These are phyloP conservation scores for Trissolcus japonicus DNA, from an alignment of 2,888 invertebrate genomes.

Conservation along the genomic window DNA sequence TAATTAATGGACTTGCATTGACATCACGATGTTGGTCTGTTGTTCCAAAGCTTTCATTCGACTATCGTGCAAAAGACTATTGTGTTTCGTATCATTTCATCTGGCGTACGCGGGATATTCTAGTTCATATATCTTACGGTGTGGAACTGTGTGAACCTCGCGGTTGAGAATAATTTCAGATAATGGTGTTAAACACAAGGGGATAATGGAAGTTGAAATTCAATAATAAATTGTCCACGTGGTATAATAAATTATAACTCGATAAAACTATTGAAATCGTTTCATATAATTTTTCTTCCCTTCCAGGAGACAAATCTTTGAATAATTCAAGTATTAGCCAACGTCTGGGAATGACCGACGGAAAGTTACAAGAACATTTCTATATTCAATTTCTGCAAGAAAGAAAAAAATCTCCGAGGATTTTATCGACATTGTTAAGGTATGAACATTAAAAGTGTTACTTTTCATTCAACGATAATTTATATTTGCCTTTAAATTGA, in stretches of 20 bases:
- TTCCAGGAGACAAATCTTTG: not conserved
- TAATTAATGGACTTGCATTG: slow-evolving; percentile 27
- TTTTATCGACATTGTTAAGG: no score
- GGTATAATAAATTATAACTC: not conserved
- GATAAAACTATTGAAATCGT: not conserved
- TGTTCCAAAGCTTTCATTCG: slow-evolving; percentile 12
- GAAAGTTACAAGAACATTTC: no score
- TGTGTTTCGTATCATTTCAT: slow-evolving; percentile 40
- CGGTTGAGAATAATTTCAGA: slow-evolving; percentile 24
- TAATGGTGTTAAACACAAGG: slow-evolving; percentile 13
- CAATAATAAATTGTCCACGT: slow-evolving; percentile 4
- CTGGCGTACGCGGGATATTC: slow-evolving; percentile 24
- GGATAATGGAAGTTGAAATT: slow-evolving; percentile 5
- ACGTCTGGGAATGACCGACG: no score
- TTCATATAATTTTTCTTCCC: not conserved
- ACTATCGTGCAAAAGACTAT: slow-evolving; percentile 14
- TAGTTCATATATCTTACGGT: slow-evolving; percentile 25
- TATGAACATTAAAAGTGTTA: no score
- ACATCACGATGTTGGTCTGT: slow-evolving; percentile 23
- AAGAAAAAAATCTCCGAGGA: no score
- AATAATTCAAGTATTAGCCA: not conserved
- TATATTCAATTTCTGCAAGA: no score
- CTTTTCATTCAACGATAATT: no score
- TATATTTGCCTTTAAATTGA: no score
- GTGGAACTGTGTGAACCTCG: slow-evolving; percentile 24